Conservation (phyloP, 2,113 vertebrate species). For the Phalacrocorax aristotelis region DNA sequence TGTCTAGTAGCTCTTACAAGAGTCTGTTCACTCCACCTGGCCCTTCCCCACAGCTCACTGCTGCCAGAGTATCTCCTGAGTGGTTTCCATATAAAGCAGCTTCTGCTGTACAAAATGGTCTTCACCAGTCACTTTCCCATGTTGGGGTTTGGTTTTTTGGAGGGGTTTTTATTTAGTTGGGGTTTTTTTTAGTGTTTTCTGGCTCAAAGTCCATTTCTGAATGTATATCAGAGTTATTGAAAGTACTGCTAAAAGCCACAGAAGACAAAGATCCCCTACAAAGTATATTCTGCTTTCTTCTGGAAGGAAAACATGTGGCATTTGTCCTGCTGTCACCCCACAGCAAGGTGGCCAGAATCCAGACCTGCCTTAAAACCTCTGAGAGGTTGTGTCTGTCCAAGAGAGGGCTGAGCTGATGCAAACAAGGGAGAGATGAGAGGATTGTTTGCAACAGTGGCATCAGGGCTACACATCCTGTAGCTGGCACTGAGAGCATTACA, state of each 20-base stretch:
- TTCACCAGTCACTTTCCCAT: not conserved
- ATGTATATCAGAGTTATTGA: not conserved
- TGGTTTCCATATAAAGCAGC: not conserved
- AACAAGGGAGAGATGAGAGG: not conserved
- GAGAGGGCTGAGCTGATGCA: not conserved
- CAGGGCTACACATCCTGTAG: not conserved
- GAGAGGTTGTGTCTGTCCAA: not conserved
- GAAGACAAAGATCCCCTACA: not conserved
- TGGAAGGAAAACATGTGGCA: fast-evolving
- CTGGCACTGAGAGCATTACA: not conserved
- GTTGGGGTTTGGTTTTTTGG: not conserved
- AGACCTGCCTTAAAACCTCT: not conserved
- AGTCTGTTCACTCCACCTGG: no score
- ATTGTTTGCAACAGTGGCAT: not conserved
- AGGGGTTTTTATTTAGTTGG: fast-evolving
- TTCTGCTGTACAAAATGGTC: not conserved
- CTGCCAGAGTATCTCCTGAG: not conserved
- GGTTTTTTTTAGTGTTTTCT: not conserved
- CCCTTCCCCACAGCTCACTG: not conserved
- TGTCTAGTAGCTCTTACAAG: not conserved
- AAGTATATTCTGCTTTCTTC: not conserved
- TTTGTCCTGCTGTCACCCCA: not conserved
- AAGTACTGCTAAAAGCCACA: not conserved
- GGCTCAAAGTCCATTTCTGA: not conserved
- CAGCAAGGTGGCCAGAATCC: not conserved